phyloP scores from a whole-genome alignment of 2,113 vertebrate species.

The Phrynocephalus versicolor region DNA sequence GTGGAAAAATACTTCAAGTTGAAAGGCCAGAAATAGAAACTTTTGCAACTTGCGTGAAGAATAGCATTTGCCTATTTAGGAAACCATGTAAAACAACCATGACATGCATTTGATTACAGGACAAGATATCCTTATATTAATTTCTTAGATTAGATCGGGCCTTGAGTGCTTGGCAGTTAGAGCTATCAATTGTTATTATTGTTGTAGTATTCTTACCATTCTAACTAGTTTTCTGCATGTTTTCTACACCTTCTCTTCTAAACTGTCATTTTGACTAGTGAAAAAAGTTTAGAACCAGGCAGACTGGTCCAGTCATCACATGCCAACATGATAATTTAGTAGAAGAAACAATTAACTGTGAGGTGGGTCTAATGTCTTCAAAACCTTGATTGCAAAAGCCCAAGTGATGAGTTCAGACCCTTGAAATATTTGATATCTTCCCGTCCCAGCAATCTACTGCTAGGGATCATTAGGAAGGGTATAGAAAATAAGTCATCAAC shows the following conservation, averaged over 20 bases:
- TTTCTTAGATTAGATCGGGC: background rate
- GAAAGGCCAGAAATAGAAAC: background rate
- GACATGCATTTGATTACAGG: background rate
- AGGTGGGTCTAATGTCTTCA: background rate
- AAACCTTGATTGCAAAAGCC: no score
- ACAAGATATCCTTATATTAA: no score
- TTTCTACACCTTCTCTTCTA: background rate
- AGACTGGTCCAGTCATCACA: background rate
- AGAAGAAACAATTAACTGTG: background rate
- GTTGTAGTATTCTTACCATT: background rate
- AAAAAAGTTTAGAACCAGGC: background rate
- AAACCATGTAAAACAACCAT: background rate
- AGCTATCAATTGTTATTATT: background rate
- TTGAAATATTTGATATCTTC: background rate
- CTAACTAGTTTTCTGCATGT: background rate
- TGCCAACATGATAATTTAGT: background rate
- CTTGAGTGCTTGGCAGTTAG: background rate
- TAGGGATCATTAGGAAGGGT: no score
- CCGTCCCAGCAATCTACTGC: no score
- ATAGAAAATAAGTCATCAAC: no score
- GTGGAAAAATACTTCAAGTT: background rate
- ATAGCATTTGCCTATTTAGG: background rate
- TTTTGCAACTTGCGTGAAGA: background rate
- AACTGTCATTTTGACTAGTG: background rate
- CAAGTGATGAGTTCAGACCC: no score